Evolutionary conservation across 2,797 vertebrate species (phyloP).

Genomic region (Neoniphon sammara): DNA sequence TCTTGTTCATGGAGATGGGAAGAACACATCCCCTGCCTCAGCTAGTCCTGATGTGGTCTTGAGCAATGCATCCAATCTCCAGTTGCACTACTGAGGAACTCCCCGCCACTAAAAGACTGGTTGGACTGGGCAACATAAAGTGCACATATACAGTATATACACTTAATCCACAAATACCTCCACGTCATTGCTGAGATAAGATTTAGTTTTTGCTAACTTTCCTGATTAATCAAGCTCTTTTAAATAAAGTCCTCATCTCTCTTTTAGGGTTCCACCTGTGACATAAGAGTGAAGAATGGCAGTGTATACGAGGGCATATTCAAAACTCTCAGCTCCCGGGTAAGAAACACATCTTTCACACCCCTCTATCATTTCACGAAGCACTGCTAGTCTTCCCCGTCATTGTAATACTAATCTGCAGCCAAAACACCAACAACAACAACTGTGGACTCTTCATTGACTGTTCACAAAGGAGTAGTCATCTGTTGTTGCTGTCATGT

Average conservation of each 20-base stretch:
- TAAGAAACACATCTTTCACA: constrained; percentile 68
- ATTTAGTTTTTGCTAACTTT: no score
- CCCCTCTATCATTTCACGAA: neutral
- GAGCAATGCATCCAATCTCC: neutral
- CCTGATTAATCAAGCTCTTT: neutral
- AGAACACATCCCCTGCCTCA: neutral
- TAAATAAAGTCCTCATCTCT: constrained; percentile 8
- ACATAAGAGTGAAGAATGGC: constrained; percentile 92
- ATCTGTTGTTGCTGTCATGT: neutral
- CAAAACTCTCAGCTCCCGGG: constrained; percentile 93
- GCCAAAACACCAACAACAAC: neutral
- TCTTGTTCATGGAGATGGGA: neutral
- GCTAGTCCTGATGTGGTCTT: neutral
- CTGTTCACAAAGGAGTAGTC: neutral
- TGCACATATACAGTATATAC: no score
- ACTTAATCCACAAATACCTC: no score
- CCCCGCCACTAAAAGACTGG: neutral
- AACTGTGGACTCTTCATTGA: neutral
- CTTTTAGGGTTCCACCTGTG: constrained; percentile 91
- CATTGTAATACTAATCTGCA: neutral
- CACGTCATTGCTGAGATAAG: no score
- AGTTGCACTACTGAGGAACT: neutral
- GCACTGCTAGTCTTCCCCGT: constrained; percentile 9
- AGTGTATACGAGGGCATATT: constrained; percentile 91
- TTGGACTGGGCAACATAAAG: neutral